These are phyloP conservation scores for Thunnus albacares DNA, from an alignment of 2,797 vertebrate genomes.

Conservation along the genomic window DNA sequence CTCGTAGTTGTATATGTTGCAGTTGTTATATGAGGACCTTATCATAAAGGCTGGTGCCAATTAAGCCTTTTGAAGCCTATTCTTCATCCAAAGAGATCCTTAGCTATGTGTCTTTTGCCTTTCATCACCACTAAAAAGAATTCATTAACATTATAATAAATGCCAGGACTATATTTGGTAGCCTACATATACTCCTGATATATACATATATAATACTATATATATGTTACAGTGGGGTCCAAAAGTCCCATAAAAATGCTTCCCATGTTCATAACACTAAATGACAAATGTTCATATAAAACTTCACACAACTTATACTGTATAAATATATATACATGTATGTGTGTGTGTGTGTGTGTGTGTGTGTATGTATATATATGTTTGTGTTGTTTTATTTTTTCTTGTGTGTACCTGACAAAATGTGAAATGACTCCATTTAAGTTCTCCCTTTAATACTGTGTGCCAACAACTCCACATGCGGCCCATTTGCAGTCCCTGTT, in stretches of 20 bases:
- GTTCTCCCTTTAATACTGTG: not conserved
- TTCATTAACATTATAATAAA: constrained; percentile 68
- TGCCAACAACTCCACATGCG: not conserved
- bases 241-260: too few species aligned
- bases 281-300: too few species aligned
- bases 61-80: constrained; percentile 12
- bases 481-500: not conserved
- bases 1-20: constrained; percentile 5
- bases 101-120: constrained; percentile 26
- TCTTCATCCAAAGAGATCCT: constrained; percentile 15
- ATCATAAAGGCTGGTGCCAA: constrained; percentile 9
- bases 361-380: too few species aligned
- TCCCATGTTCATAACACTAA: too few species aligned
- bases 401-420: too few species aligned
- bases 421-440: not conserved
- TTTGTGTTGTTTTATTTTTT: too few species aligned
- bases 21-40: constrained; percentile 16
- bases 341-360: too few species aligned
- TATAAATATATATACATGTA: too few species aligned
- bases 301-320: too few species aligned
- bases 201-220: too few species aligned
- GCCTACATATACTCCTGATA: too few species aligned
- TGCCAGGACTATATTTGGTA: not conserved
- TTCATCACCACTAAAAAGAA: constrained; percentile 53
- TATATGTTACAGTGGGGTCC: too few species aligned